A percentile compares a stretch with the other conserved stretches of the same genome.
These are phyloP conservation scores for Boleophthalmus pectinirostris DNA, from an alignment of 2,113 vertebrate species.

Conservation along the genomic window DNA sequence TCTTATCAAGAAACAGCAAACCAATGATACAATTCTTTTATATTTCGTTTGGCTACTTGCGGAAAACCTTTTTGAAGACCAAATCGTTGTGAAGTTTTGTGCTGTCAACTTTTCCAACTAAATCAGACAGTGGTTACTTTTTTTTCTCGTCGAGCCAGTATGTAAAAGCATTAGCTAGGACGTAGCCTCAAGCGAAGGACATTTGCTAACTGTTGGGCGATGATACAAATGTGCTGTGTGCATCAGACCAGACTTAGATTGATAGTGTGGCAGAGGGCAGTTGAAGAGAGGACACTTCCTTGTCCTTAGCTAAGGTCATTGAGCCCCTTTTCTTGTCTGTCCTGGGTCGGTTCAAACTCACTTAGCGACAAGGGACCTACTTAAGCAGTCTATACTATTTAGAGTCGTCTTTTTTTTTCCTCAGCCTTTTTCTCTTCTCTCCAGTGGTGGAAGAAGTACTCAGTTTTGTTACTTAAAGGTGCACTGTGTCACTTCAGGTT, in stretches of 20 bases:
- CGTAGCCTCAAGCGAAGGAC: not conserved
- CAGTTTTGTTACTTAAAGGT: no score
- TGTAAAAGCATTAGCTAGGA: not conserved
- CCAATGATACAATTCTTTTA: not conserved
- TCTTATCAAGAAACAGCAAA: not conserved
- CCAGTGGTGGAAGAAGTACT: not conserved
- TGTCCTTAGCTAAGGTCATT: constrained; percentile 9
- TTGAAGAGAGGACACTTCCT: not conserved
- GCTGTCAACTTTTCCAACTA: not conserved
- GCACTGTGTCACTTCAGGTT: no score
- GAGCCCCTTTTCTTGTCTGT: not conserved
- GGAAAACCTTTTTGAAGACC: not conserved
- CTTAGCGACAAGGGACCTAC: constrained; percentile 22
- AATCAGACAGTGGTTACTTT: not conserved
- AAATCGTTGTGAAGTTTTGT: not conserved
- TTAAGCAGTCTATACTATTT: constrained; percentile 16
- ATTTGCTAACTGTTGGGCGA: not conserved
- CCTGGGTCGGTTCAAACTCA: constrained; percentile 7
- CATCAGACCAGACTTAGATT: not conserved
- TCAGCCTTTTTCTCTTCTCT: not conserved
- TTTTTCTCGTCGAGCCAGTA: not conserved
- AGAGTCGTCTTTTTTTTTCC: not conserved
- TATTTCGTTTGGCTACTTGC: not conserved
- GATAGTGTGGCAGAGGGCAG: not conserved
- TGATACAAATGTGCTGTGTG: not conserved